Conservation (phyloP, 2,797 vertebrate genomes). For the Lacerta agilis region DNA sequence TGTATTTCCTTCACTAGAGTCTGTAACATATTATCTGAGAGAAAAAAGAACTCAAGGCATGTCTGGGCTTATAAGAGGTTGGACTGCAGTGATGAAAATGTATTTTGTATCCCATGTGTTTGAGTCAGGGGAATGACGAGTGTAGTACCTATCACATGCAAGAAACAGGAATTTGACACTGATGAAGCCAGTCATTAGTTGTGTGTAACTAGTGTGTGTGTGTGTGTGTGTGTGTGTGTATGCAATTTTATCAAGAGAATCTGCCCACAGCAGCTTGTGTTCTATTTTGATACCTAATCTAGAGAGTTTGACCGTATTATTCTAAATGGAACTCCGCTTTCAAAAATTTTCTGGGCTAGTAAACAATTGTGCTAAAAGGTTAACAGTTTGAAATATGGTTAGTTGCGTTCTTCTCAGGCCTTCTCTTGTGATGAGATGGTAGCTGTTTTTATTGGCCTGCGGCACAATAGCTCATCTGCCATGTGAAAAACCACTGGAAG, state of each 20-base stretch:
- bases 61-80: conserved; percentile 1
- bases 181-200: not conserved
- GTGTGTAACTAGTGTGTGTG: too few relatives aligned
- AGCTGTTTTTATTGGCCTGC: not conserved
- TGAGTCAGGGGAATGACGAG: not conserved
- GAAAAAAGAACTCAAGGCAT: conserved; percentile 2
- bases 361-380: not conserved
- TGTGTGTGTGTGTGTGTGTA: too few relatives aligned
- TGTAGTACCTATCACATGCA: not conserved
- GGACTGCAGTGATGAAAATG: conserved; percentile 22
- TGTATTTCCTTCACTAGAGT: conserved; percentile 44
- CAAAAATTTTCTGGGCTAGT: not conserved
- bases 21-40: conserved; percentile 23
- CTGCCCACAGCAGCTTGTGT: not conserved
- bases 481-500: too few relatives aligned
- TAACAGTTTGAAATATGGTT: not conserved
- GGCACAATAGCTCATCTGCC: too few relatives aligned
- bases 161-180: not conserved
- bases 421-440: not conserved
- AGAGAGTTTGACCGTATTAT: not conserved
- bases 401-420: not conserved
- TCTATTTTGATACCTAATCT: not conserved
- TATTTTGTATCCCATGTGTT: not conserved
- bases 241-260: not conserved
- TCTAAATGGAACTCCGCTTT: not conserved